Evolutionary conservation across 2,888 invertebrate genomes (phyloP).

Genomic region (Vandiemenella viatica): DNA sequence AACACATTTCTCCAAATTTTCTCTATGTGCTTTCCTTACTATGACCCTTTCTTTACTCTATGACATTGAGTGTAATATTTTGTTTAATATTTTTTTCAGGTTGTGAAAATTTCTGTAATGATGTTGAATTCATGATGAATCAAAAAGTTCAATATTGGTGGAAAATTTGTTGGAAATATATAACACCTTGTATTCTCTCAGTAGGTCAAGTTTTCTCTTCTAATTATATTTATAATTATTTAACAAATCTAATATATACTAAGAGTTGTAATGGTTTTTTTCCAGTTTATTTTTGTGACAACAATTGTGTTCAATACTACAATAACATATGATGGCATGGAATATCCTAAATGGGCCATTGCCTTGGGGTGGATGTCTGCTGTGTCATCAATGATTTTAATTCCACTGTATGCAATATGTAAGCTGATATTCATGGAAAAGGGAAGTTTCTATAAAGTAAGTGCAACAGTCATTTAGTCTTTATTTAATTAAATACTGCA

Average conservation of each 20-base stretch:
- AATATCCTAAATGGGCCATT: slow-evolving; percentile 43
- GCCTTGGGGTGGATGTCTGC: slow-evolving; percentile 49
- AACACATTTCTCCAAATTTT: too few relatives aligned
- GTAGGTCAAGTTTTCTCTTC: too few relatives aligned
- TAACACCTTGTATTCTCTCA: slow-evolving; percentile 49
- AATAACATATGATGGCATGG: slow-evolving; percentile 37
- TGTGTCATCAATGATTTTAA: slow-evolving; percentile 52
- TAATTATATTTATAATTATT: too few relatives aligned
- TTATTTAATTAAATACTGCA: too few relatives aligned
- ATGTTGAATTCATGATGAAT: slow-evolving; percentile 57
- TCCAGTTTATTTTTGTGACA: slow-evolving; percentile 49
- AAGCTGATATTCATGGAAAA: too few relatives aligned
- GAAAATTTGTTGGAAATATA: slow-evolving; percentile 55
- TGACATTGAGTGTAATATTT: too few relatives aligned
- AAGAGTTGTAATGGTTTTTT: too few relatives aligned
- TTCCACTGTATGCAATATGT: slow-evolving; percentile 53
- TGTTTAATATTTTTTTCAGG: slow-evolving; percentile 22
- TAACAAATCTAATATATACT: too few relatives aligned
- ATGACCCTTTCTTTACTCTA: too few relatives aligned
- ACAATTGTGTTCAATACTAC: slow-evolving; percentile 41
- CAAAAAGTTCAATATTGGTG: slow-evolving; percentile 44
- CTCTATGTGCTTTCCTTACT: too few relatives aligned
- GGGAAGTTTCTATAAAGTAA: too few relatives aligned
- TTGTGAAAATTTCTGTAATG: slow-evolving; percentile 40
- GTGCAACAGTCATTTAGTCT: too few relatives aligned